These are phyloP conservation scores for Sinocyclocheilus maitianheensis DNA, from an alignment of 2,113 vertebrate genomes.

Conservation along the genomic window DNA sequence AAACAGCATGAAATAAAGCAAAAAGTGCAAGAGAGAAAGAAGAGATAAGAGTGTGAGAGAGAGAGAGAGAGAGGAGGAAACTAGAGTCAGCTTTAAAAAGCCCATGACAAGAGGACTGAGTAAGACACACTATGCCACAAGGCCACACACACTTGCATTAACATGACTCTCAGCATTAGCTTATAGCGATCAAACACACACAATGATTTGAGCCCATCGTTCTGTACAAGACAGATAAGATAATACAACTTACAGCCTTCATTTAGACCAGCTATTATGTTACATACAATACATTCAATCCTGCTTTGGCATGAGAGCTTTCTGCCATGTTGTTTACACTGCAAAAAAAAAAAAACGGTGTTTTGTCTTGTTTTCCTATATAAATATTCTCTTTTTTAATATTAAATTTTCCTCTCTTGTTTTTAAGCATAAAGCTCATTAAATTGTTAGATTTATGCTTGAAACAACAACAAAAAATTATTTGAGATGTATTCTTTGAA, in stretches of 20 bases:
- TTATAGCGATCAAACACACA: background rate
- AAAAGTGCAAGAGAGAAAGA: slow-evolving; percentile 23
- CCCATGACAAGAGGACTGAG: slow-evolving; percentile 14
- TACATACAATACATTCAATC: slow-evolving; percentile 36
- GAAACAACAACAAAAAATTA: background rate
- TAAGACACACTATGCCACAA: slow-evolving; percentile 32
- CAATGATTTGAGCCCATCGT: slow-evolving; percentile 4
- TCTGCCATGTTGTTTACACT: slow-evolving; percentile 12
- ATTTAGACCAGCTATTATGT: slow-evolving; percentile 14
- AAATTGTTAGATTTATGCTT: no score
- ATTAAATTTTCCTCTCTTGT: background rate
- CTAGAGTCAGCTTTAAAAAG: slow-evolving; percentile 25
- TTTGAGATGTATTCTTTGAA: background rate
- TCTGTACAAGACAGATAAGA: slow-evolving; percentile 33
- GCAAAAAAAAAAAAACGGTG: background rate
- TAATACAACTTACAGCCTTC: slow-evolving; percentile 23
- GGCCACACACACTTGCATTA: slow-evolving; percentile 44
- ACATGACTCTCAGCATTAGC: slow-evolving; percentile 22
- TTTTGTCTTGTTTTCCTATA: background rate
- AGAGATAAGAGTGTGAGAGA: background rate
- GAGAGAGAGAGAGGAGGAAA: slow-evolving; percentile 12
- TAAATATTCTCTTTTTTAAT: background rate
- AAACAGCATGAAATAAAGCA: slow-evolving; percentile 42
- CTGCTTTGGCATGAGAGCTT: slow-evolving; percentile 36
- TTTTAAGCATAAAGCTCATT: no score